Base-by-base conservation (phyloP, 1,140 invertebrate genomes). In the Drosophila oshimai region DNA sequence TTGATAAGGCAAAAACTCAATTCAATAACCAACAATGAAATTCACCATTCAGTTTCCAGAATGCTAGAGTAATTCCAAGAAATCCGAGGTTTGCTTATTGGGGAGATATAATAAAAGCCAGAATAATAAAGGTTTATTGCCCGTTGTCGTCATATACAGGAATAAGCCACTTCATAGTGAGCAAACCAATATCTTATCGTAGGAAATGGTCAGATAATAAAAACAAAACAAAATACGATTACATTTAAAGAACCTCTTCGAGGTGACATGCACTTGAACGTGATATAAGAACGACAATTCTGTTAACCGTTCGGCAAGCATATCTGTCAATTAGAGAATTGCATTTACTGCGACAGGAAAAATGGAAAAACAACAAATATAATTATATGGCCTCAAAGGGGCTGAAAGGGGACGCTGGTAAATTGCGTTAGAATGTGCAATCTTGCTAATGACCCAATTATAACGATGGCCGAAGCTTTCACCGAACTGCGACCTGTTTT, bases 371-470 rank as follows among this genome's bases (percentile, higher is more conserved):
- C 31, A 13, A 73, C 28, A 51, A 34, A 45, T 46, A 45, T 55
- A 62, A 74, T 57, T 69, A 74, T 37, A 46, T 29, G 34, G 10
- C 15, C 33, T 17, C 5, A 9, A 36, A 10, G 13, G 39, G 37
- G 7, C 3, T 1, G n/a, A 12, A 12, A n/a, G 47, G 47, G 20
- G 26, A 10, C n/a, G 9, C 5, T 33, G 1, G 34, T 9, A 36
- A 73, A 79, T 74, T 80, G 75, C 34, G 42, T 79, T 80, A 64
- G 77, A 75, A 64, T 80, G 54, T 75, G 71, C 71, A 79, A 79
- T 75, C 51, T 64, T 28, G 45, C 36, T 81, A 79, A 80, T 79
- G 64, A 79, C 57, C 64, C 76, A 79, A 79, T 80, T 81, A 80
- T 37, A 69, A 62, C 42, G 33, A 65, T 71, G 46, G 64, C 61